Percentiles rank a stretch among this genome's conserved stretches.
Evolutionary conservation across 2,113 vertebrate genomes (phyloP).

Genomic region (Setophaga kirtlandii): DNA sequence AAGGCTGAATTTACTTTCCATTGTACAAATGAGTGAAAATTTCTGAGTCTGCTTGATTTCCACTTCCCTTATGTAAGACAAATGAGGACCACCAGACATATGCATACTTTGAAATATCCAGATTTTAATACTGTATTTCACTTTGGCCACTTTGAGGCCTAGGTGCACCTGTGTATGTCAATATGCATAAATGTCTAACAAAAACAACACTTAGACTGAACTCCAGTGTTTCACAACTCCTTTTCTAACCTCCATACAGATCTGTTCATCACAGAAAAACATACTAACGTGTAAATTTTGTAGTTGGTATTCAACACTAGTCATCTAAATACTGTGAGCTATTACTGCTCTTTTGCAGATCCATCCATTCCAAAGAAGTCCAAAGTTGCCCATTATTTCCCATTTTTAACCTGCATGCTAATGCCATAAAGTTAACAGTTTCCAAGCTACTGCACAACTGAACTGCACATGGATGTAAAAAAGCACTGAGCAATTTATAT

Average conservation of each 20-base stretch:
- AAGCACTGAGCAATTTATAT: background rate
- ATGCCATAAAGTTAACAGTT: background rate
- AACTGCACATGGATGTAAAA: background rate
- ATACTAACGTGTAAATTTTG: background rate
- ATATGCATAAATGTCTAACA: background rate
- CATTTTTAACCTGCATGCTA: background rate
- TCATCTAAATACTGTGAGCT: background rate
- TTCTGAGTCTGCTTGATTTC: background rate
- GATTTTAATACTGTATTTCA: background rate
- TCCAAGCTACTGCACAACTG: background rate
- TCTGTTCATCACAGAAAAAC: background rate
- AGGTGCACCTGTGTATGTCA: background rate
- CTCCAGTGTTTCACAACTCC: background rate
- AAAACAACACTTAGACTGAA: background rate
- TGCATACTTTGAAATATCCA: background rate
- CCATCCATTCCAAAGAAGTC: background rate
- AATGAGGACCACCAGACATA: rapidly evolving
- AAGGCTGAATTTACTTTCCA: background rate
- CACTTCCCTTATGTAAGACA: background rate
- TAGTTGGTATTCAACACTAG: background rate
- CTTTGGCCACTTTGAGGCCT: background rate
- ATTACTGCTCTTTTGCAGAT: background rate
- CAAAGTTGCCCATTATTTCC: background rate
- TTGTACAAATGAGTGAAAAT: background rate
- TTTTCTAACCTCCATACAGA: background rate